Evolutionary conservation across 2,113 vertebrate species (phyloP), one percentile per base, ranked within the genome.

Genomic region (Riparia riparia): DNA sequence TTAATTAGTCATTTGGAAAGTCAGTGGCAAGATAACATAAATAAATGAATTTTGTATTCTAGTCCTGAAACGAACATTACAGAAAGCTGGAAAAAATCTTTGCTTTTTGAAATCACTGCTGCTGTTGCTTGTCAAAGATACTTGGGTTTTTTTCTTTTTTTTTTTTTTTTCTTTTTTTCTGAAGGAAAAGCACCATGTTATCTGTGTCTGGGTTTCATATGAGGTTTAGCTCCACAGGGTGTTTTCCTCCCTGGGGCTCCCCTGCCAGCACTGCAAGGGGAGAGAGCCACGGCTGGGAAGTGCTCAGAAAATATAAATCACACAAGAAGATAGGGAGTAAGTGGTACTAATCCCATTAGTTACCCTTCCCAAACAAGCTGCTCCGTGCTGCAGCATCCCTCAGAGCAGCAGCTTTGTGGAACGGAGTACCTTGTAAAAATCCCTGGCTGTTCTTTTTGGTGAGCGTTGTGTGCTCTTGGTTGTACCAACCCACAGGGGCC

Each of bases 1-100:
- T 95, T 80, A 73, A 73, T 95, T 94, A 90, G 8, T 20, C 31
- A 41, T 89, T 84, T 94, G 42, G 61, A 77, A 84, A 92, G 20
- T 91, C 56, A 65, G 63, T 29, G 53, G 32, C 49, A 77, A 89
- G 80, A 61, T 34, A 58, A 68, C 12, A 47, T 24, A 69, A 69
- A 70, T 41, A 80, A 80, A 77, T 64, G 1, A 87, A 80, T 65
- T 54, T 32, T 17, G 26, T 49, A 13, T 49, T 81, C 60, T 72
- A 26, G 18, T 42, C 63, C 31, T 73, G 44, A 88, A 82, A 82
- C 1, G 21, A 94, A 66, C 34, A 32, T 64, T 60, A 53, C 21
- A 41, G 37, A 78, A 94, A 84, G 7, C 42, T 44, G 17, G 37
- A 57, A 60, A 84, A 73, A 57, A 9, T 5, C 47, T 73, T 54